Conservation (phyloP, 2,113 vertebrate genomes). For the Lampris megalopsis region DNA sequence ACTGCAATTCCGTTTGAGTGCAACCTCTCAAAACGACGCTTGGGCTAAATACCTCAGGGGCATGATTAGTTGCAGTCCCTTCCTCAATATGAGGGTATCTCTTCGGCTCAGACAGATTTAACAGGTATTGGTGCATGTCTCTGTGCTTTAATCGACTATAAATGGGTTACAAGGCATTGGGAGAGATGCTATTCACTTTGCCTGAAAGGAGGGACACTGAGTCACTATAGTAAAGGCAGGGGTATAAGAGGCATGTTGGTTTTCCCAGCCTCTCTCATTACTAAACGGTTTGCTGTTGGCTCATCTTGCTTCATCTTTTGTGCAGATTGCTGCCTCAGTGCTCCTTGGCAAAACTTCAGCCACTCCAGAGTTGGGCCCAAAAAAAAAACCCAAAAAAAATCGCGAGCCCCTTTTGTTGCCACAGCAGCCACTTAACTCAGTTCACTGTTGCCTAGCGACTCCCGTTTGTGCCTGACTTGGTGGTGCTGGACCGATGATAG, state of each 20-base stretch:
- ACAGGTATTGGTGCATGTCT: slow-evolving; percentile 43
- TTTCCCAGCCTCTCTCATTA: slow-evolving; percentile 71
- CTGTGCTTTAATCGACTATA: slow-evolving; percentile 16
- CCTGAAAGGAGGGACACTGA: slow-evolving; percentile 40
- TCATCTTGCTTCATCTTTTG: slow-evolving; percentile 62
- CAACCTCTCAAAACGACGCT: slow-evolving; percentile 59
- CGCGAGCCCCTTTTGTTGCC: slow-evolving; percentile 65
- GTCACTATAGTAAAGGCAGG: slow-evolving; percentile 47
- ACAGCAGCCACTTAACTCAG: slow-evolving; percentile 69
- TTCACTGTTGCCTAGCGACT: slow-evolving; percentile 81
- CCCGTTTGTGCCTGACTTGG: slow-evolving; percentile 43
- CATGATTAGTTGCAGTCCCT: background rate
- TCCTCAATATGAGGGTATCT: background rate
- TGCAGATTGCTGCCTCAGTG: slow-evolving; percentile 54
- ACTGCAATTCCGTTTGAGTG: slow-evolving; percentile 63
- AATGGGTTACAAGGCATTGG: slow-evolving; percentile 5
- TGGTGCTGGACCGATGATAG: slow-evolving; percentile 57
- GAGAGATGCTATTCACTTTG: slow-evolving; percentile 32
- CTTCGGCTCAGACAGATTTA: slow-evolving; percentile 31
- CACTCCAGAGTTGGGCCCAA: slow-evolving; percentile 60
- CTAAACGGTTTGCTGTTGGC: slow-evolving; percentile 62
- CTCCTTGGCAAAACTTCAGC: slow-evolving; percentile 64
- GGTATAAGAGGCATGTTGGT: slow-evolving; percentile 62
- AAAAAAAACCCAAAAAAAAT: slow-evolving; percentile 32
- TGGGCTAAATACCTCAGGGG: slow-evolving; percentile 28